Conservation (phyloP, 92 coral and sea anemone genomes). For the Umimayanthus kanabou region DNA sequence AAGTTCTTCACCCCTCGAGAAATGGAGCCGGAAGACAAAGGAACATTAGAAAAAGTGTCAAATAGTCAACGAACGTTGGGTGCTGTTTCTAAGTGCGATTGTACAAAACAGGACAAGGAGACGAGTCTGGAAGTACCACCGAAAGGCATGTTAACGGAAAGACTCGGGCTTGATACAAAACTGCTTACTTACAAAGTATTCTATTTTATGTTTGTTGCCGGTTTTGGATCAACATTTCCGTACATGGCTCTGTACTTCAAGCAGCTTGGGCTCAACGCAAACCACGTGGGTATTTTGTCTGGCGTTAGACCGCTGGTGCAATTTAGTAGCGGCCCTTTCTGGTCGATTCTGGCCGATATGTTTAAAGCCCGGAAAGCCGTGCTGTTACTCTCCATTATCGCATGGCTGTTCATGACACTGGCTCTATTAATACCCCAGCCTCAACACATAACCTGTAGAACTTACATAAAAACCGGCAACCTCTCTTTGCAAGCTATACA, state of each 20-base stretch:
- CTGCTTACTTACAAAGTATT: slow-evolving; percentile 86
- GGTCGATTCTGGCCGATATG: slow-evolving; percentile 90
- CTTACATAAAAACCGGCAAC: background rate
- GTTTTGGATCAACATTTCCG: slow-evolving; percentile 95
- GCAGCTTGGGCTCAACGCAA: slow-evolving; percentile 89
- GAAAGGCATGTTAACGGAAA: slow-evolving; percentile 19
- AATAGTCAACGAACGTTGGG: background rate
- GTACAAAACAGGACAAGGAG: background rate
- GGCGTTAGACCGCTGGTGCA: slow-evolving; percentile 91
- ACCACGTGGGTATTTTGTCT: slow-evolving; percentile 85
- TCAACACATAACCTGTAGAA: slow-evolving; percentile 71
- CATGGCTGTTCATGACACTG: slow-evolving; percentile 93
- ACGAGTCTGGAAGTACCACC: background rate
- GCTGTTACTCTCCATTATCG: slow-evolving; percentile 75
- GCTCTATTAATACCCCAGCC: slow-evolving; percentile 87
- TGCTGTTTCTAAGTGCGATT: background rate
- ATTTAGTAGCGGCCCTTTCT: slow-evolving; percentile 92
- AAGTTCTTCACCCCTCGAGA: background rate
- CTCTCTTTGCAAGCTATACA: background rate
- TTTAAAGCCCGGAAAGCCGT: slow-evolving; percentile 87
- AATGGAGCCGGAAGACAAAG: slow-evolving; percentile 1
- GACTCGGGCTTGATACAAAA: slow-evolving; percentile 53
- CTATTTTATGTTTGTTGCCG: slow-evolving; percentile 92
- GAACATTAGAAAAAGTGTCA: background rate
- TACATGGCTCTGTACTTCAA: slow-evolving; percentile 93